These are phyloP conservation scores for Antechinus stuartii DNA, from an alignment of 2,113 vertebrate species.

Conservation along the genomic window DNA sequence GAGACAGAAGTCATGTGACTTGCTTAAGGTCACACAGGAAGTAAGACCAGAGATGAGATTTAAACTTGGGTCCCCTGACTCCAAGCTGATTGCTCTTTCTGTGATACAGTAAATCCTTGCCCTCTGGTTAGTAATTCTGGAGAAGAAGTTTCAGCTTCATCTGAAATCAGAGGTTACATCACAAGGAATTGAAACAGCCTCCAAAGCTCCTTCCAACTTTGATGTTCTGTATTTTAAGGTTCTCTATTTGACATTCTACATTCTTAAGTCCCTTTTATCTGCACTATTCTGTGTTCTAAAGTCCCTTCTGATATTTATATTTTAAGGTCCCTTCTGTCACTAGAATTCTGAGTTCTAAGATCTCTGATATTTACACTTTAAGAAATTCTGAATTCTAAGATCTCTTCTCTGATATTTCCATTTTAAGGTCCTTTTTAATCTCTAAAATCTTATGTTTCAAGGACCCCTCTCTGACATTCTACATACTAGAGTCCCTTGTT, in stretches of 20 bases:
- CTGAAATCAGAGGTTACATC: not conserved
- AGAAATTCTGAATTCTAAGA: not conserved
- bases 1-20: not conserved
- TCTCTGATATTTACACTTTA: not conserved
- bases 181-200: not conserved
- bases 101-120: not conserved
- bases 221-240: not conserved
- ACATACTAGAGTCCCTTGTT: not conserved
- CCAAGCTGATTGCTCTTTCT: not conserved
- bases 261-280: not conserved
- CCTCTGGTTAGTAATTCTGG: not conserved
- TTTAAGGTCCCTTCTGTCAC: not conserved
- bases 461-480: not conserved
- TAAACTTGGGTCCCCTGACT: not conserved
- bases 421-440: not conserved
- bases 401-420: not conserved
- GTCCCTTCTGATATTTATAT: too few relatives aligned
- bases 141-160: not conserved
- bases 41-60: not conserved
- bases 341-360: not conserved
- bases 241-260: not conserved
- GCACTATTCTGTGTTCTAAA: not conserved
- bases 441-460: not conserved
- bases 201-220: not conserved
- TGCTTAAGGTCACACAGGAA: not conserved